Base-by-base conservation (phyloP, 1,140 invertebrate species). In the Drosophila seguyi region DNA sequence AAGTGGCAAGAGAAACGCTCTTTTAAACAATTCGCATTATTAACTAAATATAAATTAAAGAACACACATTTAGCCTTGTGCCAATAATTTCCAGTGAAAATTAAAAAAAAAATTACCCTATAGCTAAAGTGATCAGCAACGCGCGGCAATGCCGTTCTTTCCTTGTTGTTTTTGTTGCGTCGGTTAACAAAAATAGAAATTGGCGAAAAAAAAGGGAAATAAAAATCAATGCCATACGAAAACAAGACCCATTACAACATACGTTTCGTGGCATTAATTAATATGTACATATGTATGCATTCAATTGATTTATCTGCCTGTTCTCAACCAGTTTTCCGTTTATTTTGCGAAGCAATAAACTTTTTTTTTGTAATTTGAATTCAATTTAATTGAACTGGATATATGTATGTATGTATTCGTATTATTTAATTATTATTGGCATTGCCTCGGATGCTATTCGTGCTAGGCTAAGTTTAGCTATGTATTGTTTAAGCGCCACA, bases 221-320 rank as follows among this genome's bases (percentile, higher is more conserved):
- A 48, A 45, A 83, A 87, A 77, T 88, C 76, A 86, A 63, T 77
- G 74, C 62, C 71, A 56, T 67, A 66, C 20, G 38, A 77, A 52
- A 47, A 68, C 29, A 67, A 77, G 55, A 76, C 48, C 39, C 47
- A 68, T 69, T 53, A 77, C 62, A 77, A 38, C 62, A 77, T 52
- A 53, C 45, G 42, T 67, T 79, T 52, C 53, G 75, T 39, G 39
- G n/a, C 53, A 76, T 53, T 59, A 76, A 68, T 77, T 66, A 75
- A 66, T 65, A 76, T 22, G 18, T 53, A 36, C 13, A 53, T 34
- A 53, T 34, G 34, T 39, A 52, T 27, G 20, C 68, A 52, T 27
- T n/a, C 68, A 78, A 62, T 83, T 76, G 60, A 69, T 82, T 78
- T 76, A 50, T 67, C 76, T 59, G 65, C 39, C 39, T 42, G 56